phyloP scores from a whole-genome alignment of 1,140 invertebrate species.

The Samia ricini region DNA sequence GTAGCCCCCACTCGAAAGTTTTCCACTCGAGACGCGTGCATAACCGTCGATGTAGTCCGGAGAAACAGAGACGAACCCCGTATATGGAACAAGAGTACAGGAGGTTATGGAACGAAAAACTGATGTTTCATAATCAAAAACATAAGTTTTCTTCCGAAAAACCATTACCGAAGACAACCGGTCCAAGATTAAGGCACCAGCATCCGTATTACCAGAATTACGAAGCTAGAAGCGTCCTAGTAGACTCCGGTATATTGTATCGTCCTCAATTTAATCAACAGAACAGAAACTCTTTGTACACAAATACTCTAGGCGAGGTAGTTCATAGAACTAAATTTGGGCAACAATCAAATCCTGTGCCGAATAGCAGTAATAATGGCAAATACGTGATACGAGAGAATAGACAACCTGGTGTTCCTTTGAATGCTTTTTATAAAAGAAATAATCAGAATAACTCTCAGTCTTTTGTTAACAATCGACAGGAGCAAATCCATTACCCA shows the following conservation, averaged over 20 bases:
- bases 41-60: constrained; percentile 16
- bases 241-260: constrained; percentile 18
- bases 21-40: constrained; percentile 7
- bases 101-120: constrained; percentile 47
- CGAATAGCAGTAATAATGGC: not conserved
- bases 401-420: not conserved
- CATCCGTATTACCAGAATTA: constrained; percentile 34
- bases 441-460: no score
- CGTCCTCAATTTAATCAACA: not conserved
- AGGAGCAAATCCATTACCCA: not conserved
- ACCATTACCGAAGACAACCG: constrained; percentile 6
- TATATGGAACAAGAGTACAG: constrained; percentile 60
- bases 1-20: constrained; percentile 26
- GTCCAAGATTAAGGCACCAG: not conserved
- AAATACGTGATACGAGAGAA: not conserved
- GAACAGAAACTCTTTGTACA: not conserved
- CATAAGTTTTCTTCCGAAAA: constrained; percentile 25
- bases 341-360: not conserved
- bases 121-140: constrained; percentile 34
- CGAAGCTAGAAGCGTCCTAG: constrained; percentile 35
- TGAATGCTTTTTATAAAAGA: not conserved
- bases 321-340: not conserved
- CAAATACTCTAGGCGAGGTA: not conserved
- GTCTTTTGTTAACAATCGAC: not conserved
- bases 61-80: constrained; percentile 23